These are phyloP conservation scores for Sipha flava DNA, from an alignment of 1,140 invertebrate genomes.

Conservation along the genomic window DNA sequence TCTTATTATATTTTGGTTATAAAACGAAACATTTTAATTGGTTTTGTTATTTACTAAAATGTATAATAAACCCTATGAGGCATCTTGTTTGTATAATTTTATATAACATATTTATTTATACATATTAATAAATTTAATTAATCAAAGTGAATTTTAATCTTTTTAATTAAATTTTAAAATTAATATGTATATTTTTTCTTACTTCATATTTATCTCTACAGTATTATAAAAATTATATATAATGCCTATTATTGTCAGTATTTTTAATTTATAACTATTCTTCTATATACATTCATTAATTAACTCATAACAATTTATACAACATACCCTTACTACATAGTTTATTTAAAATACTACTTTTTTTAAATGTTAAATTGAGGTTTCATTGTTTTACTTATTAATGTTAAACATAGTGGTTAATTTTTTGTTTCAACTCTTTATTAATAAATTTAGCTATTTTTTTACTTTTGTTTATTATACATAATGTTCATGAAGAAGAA, in stretches of 20 bases:
- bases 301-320: neutral
- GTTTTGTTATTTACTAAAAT: neutral
- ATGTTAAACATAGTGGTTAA: neutral
- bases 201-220: neutral
- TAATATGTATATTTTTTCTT: neutral
- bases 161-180: neutral
- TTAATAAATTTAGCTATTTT: neutral
- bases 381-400: neutral
- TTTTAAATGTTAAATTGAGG: neutral
- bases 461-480: conserved; percentile 8
- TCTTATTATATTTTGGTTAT: neutral
- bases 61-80: neutral
- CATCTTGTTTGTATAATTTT: neutral
- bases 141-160: neutral
- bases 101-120: neutral
- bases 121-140: neutral
- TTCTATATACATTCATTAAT: neutral
- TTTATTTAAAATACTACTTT: neutral
- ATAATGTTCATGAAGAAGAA: conserved; percentile 1
- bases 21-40: neutral
- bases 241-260: neutral
- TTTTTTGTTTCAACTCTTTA: conserved; percentile 3
- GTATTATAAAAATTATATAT: neutral
- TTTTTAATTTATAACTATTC: neutral
- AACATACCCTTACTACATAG: neutral